These are phyloP conservation scores for Mactromeris polynyma DNA, from an alignment of 2,888 invertebrate genomes.

Conservation along the genomic window DNA sequence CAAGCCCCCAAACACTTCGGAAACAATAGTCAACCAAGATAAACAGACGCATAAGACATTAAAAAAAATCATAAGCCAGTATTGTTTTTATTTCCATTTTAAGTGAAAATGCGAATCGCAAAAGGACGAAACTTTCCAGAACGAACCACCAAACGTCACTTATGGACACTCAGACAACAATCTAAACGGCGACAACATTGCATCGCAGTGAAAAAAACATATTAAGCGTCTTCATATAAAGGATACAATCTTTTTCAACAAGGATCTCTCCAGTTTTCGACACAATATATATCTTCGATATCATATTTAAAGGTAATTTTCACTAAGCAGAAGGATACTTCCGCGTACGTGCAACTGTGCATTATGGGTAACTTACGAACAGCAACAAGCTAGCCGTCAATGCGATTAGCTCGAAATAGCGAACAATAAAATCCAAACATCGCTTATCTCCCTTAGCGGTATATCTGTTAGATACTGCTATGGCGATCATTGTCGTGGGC, in stretches of 20 bases:
- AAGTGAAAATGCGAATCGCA: no score
- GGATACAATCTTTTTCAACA: constrained; percentile 80
- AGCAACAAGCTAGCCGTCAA: not conserved
- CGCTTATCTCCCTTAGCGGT: not conserved
- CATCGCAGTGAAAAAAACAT: not conserved
- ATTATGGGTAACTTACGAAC: constrained; percentile 42
- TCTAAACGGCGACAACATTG: not conserved
- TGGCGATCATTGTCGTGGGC: no score
- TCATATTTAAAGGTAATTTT: constrained; percentile 42
- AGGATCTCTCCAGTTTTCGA: constrained; percentile 68
- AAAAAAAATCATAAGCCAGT: no score
- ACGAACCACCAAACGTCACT: not conserved
- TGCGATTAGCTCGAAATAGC: not conserved
- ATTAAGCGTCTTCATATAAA: constrained; percentile 18
- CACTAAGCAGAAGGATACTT: constrained; percentile 45
- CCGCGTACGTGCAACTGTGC: constrained; percentile 51
- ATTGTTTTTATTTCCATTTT: no score
- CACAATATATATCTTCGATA: constrained; percentile 78
- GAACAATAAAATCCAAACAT: no score
- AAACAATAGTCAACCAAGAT: no score
- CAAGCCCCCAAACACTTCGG: no score
- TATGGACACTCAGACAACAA: not conserved
- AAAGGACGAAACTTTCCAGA: no score
- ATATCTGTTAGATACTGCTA: no score
- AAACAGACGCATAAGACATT: no score